phyloP scores from a whole-genome alignment of 1,140 invertebrate genomes.

The Drosophila littoralis region DNA sequence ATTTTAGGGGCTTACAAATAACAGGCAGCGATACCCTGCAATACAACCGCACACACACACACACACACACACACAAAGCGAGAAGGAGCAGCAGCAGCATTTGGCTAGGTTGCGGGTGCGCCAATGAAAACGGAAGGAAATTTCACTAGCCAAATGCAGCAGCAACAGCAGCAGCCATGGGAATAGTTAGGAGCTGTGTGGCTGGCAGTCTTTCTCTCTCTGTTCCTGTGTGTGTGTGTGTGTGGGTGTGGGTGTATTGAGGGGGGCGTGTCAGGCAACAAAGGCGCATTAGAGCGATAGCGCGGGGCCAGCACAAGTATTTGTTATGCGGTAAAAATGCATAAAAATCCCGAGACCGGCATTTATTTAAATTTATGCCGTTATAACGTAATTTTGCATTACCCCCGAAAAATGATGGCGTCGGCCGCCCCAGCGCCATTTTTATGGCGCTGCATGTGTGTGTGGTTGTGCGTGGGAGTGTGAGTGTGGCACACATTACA shows the following conservation, averaged over 20 bases:
- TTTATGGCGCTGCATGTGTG: slow-evolving; percentile 64
- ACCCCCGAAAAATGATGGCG: slow-evolving; percentile 74
- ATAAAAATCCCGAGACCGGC: slow-evolving; percentile 84
- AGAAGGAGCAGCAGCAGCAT: slow-evolving; percentile 11
- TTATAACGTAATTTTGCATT: slow-evolving; percentile 84
- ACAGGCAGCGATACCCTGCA: slow-evolving; percentile 53
- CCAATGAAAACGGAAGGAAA: slow-evolving; percentile 82
- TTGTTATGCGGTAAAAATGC: slow-evolving; percentile 84
- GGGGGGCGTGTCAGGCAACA: slow-evolving; percentile 54
- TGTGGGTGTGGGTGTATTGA: slow-evolving; percentile 12
- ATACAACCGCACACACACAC: slow-evolving; percentile 26
- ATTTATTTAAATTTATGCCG: slow-evolving; percentile 84
- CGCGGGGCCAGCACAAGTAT: slow-evolving; percentile 75
- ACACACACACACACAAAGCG: slow-evolving; percentile 10
- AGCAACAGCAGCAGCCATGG: slow-evolving; percentile 47
- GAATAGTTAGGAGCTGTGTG: slow-evolving; percentile 15
- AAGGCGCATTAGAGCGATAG: slow-evolving; percentile 76
- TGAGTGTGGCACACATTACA: slow-evolving; percentile 54
- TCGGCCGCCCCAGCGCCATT: slow-evolving; percentile 47
- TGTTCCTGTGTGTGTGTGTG: slow-evolving; percentile 16
- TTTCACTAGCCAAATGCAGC: slow-evolving; percentile 81
- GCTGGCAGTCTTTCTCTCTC: neutral
- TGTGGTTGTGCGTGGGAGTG: slow-evolving; percentile 31
- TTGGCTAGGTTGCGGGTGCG: slow-evolving; percentile 30
- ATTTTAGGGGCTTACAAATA: slow-evolving; percentile 80